phyloP scores from a whole-genome alignment of 2,797 vertebrate species.

The Sandelia bainsii region DNA sequence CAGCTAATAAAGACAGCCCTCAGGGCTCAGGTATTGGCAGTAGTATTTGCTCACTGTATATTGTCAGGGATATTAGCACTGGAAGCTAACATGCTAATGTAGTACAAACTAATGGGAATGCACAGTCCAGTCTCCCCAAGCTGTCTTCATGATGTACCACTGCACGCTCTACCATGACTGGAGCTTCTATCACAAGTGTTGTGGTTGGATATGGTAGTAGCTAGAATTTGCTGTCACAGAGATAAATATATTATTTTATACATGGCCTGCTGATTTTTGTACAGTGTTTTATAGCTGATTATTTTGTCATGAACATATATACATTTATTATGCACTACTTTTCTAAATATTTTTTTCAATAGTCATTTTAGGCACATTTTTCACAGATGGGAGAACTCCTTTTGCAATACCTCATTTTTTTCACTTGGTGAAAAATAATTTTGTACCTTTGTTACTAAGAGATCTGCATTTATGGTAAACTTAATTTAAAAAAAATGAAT shows the following conservation, averaged over 20 bases:
- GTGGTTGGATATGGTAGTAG: constrained; percentile 93
- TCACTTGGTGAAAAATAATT: constrained; percentile 99
- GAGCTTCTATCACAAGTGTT: constrained; percentile 92
- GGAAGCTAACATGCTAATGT: constrained; percentile 93
- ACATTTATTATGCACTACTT: constrained; percentile 99
- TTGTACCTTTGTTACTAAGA: constrained; percentile 99
- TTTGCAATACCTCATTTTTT: constrained; percentile 99
- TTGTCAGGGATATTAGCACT: constrained; percentile 98
- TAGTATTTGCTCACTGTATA: constrained; percentile 93
- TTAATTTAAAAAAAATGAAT: constrained; percentile 98
- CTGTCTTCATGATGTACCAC: constrained; percentile 96
- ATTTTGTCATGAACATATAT: constrained; percentile 99
- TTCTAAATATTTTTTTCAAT: constrained; percentile 99
- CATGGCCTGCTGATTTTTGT: constrained; percentile 99
- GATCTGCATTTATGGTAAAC: constrained; percentile 98
- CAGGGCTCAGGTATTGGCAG: constrained; percentile 88
- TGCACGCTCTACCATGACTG: constrained; percentile 94
- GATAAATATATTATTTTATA: constrained; percentile 98
- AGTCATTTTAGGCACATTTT: constrained; percentile 99
- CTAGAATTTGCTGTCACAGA: constrained; percentile 99
- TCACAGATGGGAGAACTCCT: constrained; percentile 99
- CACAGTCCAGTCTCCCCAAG: constrained; percentile 86
- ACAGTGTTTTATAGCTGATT: constrained; percentile 99
- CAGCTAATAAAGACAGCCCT: constrained; percentile 81
- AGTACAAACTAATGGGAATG: constrained; percentile 93